These are phyloP conservation scores for Pammene aurita DNA, from an alignment of 2,888 invertebrate genomes.

Conservation along the genomic window DNA sequence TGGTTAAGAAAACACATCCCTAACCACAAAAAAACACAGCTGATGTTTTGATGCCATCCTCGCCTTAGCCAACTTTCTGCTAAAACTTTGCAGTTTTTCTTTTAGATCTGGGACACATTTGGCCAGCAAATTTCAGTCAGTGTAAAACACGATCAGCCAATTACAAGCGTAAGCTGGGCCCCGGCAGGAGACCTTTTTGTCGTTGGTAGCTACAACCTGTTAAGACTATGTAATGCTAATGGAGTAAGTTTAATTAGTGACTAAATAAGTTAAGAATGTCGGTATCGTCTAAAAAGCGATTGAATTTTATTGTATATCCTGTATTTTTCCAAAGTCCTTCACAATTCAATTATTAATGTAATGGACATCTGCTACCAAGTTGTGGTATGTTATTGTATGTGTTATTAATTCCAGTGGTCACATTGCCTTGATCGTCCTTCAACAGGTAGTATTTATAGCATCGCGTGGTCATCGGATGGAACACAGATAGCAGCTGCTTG, in stretches of 20 bases:
- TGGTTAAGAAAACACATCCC: neutral
- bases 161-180: conserved; percentile 95
- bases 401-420: conserved; percentile 89
- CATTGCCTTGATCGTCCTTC: conserved; percentile 94
- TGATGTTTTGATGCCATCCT: neutral
- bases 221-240: conserved; percentile 95
- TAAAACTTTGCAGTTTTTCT: conserved; percentile 16
- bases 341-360: neutral
- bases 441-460: conserved; percentile 94
- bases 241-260: conserved; percentile 86
- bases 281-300: neutral
- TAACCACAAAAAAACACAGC: neutral
- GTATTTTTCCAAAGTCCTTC: too few relatives aligned
- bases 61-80: too few relatives aligned
- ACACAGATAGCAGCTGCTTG: conserved; percentile 98
- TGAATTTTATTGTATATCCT: too few relatives aligned
- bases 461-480: conserved; percentile 98
- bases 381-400: neutral
- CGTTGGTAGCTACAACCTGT: conserved; percentile 95
- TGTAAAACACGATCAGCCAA: conserved; percentile 93
- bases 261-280: neutral
- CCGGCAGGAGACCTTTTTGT: conserved; percentile 96
- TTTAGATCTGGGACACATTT: conserved; percentile 94
- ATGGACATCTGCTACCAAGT: too few relatives aligned
- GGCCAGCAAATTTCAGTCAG: conserved; percentile 95